Conservation (phyloP, 2,888 invertebrate genomes). For the Polietes domitor region DNA sequence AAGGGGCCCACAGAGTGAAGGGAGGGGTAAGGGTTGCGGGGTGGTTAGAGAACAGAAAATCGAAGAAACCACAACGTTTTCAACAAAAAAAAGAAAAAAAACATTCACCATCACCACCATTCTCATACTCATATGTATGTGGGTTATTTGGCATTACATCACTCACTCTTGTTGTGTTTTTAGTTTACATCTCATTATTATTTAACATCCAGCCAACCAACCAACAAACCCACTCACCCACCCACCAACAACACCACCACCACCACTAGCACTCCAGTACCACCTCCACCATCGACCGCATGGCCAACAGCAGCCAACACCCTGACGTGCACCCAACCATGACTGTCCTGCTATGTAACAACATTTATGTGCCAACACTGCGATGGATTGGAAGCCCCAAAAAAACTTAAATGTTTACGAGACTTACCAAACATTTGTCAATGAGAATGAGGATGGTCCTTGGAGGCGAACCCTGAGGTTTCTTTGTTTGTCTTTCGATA, state of each 20-base stretch:
- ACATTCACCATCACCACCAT: conserved; percentile 16
- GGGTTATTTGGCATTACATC: conserved; percentile 49
- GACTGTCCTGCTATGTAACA: too few relatives aligned
- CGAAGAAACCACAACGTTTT: conserved; percentile 22
- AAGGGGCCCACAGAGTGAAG: not conserved
- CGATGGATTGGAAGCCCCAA: not conserved
- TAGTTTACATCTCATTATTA: conserved; percentile 55
- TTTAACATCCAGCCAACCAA: conserved; percentile 35
- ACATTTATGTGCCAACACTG: not conserved
- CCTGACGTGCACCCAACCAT: not conserved
- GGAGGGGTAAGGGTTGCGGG: not conserved
- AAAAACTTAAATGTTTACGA: not conserved
- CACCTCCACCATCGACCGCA: not conserved
- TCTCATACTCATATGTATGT: conserved; percentile 46
- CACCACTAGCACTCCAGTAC: not conserved
- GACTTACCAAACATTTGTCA: not conserved
- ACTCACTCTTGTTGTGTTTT: conserved; percentile 44
- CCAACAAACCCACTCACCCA: not conserved
- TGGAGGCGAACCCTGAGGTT: not conserved
- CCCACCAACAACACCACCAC: not conserved
- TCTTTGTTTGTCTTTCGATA: not conserved
- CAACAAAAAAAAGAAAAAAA: not conserved
- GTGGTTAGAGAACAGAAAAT: not conserved
- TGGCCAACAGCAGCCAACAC: not conserved
- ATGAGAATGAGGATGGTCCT: not conserved